phyloP scores from a whole-genome alignment of 1,140 invertebrate genomes.

The Antheraea pernyi region DNA sequence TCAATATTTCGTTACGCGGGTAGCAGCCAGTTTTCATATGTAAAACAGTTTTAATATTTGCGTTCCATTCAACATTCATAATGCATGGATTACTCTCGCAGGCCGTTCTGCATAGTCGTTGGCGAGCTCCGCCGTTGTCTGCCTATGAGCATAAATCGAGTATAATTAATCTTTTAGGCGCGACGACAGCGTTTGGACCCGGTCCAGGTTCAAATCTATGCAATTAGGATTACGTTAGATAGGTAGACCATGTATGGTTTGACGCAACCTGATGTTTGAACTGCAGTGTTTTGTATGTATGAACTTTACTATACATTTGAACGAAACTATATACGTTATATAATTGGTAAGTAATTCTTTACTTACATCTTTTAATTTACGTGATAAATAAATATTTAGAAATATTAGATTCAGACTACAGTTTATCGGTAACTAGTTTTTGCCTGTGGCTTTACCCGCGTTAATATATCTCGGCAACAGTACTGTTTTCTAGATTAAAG shows the following conservation, averaged over 20 bases:
- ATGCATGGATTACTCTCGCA: not conserved
- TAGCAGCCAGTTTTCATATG: too few relatives aligned
- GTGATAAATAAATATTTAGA: too few relatives aligned
- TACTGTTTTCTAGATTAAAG: too few relatives aligned
- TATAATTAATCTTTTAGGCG: slow-evolving; percentile 30
- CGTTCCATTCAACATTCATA: not conserved
- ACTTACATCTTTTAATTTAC: too few relatives aligned
- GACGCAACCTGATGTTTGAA: not conserved
- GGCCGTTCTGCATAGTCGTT: not conserved
- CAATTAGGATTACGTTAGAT: slow-evolving; percentile 26
- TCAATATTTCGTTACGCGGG: too few relatives aligned
- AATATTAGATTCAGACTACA: too few relatives aligned
- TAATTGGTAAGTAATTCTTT: too few relatives aligned
- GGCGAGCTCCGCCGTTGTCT: slow-evolving; percentile 1
- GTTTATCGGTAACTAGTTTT: too few relatives aligned
- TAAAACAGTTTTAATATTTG: not conserved
- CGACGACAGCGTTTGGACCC: slow-evolving; percentile 20
- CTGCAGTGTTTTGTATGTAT: not conserved
- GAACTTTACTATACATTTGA: not conserved
- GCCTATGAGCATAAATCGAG: slow-evolving; percentile 27
- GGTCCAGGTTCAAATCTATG: slow-evolving; percentile 26
- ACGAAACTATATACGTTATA: too few relatives aligned
- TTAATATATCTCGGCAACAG: too few relatives aligned
- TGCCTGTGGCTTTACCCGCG: too few relatives aligned
- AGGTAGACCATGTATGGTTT: not conserved